Evolutionary conservation across 2,888 invertebrate genomes (phyloP).

Genomic region (Nipponacmea schrenckii): DNA sequence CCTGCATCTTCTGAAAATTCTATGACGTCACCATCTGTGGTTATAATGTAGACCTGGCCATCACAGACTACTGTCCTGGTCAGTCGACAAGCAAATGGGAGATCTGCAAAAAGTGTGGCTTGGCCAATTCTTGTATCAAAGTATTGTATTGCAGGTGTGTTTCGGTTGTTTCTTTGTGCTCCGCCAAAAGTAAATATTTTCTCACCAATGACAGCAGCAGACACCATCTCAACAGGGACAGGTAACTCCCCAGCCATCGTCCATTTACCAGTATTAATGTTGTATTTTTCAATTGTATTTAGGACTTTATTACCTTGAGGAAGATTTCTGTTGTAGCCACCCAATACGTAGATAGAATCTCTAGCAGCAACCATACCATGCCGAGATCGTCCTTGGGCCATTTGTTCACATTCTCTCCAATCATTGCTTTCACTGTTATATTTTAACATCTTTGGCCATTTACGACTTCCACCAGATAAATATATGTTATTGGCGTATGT

Average conservation of each 20-base stretch:
- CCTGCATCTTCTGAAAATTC: slow-evolving; percentile 41
- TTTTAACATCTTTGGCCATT: slow-evolving; percentile 47
- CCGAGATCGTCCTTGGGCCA: slow-evolving; percentile 52
- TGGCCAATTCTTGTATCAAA: slow-evolving; percentile 46
- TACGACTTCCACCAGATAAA: slow-evolving; percentile 54
- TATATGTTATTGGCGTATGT: slow-evolving; percentile 48
- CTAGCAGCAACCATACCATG: slow-evolving; percentile 51
- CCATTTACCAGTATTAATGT: slow-evolving; percentile 48
- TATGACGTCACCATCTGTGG: slow-evolving; percentile 51
- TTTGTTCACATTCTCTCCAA: slow-evolving; percentile 49
- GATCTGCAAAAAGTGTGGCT: slow-evolving; percentile 45
- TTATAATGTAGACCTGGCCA: slow-evolving; percentile 43
- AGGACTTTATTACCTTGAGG: slow-evolving; percentile 49
- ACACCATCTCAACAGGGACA: slow-evolving; percentile 47
- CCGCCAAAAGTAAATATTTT: slow-evolving; percentile 53
- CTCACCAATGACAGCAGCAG: slow-evolving; percentile 49
- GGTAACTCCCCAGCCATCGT: slow-evolving; percentile 45
- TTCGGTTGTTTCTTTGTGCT: slow-evolving; percentile 48
- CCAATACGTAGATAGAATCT: slow-evolving; percentile 49
- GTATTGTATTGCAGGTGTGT: slow-evolving; percentile 50
- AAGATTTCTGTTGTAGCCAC: slow-evolving; percentile 49
- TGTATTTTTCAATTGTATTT: slow-evolving; percentile 46
- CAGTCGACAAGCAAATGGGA: slow-evolving; percentile 50
- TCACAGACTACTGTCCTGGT: slow-evolving; percentile 47
- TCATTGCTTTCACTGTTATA: slow-evolving; percentile 50